Percentiles rank a stretch among this genome's conserved stretches.
These are phyloP conservation scores for Pseudomugil tenellus DNA, from an alignment of 2,797 vertebrate species.

Conservation along the genomic window DNA sequence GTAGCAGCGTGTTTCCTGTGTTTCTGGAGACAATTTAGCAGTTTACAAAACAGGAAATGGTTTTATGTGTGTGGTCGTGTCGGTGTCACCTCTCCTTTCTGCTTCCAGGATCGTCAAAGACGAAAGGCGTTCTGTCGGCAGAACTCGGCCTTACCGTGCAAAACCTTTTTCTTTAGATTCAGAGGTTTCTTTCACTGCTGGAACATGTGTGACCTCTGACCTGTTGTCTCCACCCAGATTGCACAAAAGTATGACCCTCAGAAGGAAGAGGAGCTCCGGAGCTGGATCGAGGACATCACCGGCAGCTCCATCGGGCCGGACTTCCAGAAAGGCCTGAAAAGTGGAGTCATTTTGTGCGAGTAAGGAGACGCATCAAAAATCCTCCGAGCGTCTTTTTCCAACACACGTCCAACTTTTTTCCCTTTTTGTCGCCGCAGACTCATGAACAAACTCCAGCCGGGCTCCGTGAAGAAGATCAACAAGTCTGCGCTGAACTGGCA, in stretches of 20 bases:
- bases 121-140: slow-evolving; percentile 32
- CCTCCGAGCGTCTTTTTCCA: no score
- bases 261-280: slow-evolving; percentile 89
- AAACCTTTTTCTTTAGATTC: no score
- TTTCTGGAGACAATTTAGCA: slow-evolving; percentile 35
- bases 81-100: slow-evolving; percentile 25
- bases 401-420: no score
- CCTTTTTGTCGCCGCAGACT: slow-evolving; percentile 79
- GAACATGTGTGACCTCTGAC: slow-evolving; percentile 30
- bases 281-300: slow-evolving; percentile 90
- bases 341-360: slow-evolving; percentile 90
- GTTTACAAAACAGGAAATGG: slow-evolving; percentile 71
- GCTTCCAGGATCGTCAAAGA: slow-evolving; percentile 11
- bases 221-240: slow-evolving; percentile 77
- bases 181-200: no score
- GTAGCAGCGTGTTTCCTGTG: slow-evolving; percentile 54
- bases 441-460: slow-evolving; percentile 89
- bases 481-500: slow-evolving; percentile 91
- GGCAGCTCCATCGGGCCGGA: slow-evolving; percentile 86
- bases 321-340: slow-evolving; percentile 94
- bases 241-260: slow-evolving; percentile 93
- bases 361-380: slow-evolving; percentile 71
- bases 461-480: slow-evolving; percentile 90
- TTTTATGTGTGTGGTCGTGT: slow-evolving; percentile 24
- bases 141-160: background rate